Conservation (phyloP, 2,797 vertebrate species). For the Apodemus agrarius region DNA sequence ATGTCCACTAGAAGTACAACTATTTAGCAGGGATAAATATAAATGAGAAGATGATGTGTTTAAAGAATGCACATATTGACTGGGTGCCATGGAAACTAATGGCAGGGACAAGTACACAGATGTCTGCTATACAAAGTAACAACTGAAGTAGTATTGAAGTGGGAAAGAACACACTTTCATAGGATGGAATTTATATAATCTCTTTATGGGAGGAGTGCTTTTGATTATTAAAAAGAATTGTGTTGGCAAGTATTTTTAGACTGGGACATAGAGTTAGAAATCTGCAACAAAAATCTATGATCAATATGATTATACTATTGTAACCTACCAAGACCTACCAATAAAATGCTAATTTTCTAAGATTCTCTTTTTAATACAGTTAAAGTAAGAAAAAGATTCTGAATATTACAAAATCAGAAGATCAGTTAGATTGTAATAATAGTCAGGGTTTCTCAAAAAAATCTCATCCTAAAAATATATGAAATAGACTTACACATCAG, state of each 20-base stretch:
- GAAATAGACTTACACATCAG: neutral
- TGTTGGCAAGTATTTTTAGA: neutral
- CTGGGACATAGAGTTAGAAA: neutral
- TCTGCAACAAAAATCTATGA: neutral
- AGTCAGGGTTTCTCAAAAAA: neutral
- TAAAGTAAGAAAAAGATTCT: neutral
- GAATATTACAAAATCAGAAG: neutral
- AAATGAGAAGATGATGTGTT: neutral
- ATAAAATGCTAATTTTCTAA: neutral
- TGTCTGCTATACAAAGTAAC: neutral
- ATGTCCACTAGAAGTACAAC: neutral
- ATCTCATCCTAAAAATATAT: neutral
- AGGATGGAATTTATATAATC: neutral
- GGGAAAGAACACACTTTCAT: neutral
- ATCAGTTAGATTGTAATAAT: slow-evolving; percentile 34
- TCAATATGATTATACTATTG: neutral
- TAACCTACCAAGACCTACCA: neutral
- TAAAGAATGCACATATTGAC: neutral
- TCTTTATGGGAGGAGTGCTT: neutral
- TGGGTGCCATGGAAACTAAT: neutral
- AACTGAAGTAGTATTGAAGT: neutral
- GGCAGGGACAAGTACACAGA: neutral
- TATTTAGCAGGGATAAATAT: neutral
- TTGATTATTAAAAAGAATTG: neutral
- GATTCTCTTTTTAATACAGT: neutral